phyloP scores from a whole-genome alignment of 2,797 vertebrate species.

The Arctocebus calabarensis region DNA sequence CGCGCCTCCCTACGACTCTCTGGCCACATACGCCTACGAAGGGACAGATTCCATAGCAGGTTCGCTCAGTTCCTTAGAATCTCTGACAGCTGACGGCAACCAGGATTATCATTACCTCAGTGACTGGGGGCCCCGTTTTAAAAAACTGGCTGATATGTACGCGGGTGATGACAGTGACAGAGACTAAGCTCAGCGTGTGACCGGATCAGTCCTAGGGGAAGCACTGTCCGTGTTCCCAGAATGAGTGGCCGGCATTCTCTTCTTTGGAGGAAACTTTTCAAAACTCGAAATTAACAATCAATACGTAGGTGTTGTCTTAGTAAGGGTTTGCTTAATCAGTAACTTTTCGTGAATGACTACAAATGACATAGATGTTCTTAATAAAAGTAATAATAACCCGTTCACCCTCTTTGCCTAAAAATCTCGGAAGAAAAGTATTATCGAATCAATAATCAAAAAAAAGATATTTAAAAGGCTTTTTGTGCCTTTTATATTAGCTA shows the following conservation, averaged over 20 bases:
- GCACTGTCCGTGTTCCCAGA: constrained; percentile 83
- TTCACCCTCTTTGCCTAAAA: constrained; percentile 84
- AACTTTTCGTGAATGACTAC: constrained; percentile 84
- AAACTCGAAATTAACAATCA: constrained; percentile 77
- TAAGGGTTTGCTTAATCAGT: constrained; percentile 87
- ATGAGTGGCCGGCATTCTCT: constrained; percentile 83
- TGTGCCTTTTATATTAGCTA: constrained; percentile 87
- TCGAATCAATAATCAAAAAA: constrained; percentile 81
- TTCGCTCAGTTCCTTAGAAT: constrained; percentile 97
- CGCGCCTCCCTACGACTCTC: constrained; percentile 97
- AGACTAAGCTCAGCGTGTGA: constrained; percentile 85
- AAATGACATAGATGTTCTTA: constrained; percentile 71
- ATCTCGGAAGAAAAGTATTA: constrained; percentile 74
- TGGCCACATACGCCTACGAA: constrained; percentile 98
- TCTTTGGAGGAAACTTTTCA: constrained; percentile 61
- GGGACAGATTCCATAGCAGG: constrained; percentile 96
- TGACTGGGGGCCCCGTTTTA: constrained; percentile 97
- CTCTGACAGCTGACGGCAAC: constrained; percentile 93
- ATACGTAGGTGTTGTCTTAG: constrained; percentile 88
- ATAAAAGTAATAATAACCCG: constrained; percentile 69
- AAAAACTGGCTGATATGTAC: constrained; percentile 98
- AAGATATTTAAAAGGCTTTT: constrained; percentile 87
- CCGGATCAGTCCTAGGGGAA: constrained; percentile 75
- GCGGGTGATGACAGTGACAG: constrained; percentile 94
- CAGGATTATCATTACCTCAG: constrained; percentile 97